Conservation (phyloP, 2,797 vertebrate genomes). For the Mionectes olivaceus region DNA sequence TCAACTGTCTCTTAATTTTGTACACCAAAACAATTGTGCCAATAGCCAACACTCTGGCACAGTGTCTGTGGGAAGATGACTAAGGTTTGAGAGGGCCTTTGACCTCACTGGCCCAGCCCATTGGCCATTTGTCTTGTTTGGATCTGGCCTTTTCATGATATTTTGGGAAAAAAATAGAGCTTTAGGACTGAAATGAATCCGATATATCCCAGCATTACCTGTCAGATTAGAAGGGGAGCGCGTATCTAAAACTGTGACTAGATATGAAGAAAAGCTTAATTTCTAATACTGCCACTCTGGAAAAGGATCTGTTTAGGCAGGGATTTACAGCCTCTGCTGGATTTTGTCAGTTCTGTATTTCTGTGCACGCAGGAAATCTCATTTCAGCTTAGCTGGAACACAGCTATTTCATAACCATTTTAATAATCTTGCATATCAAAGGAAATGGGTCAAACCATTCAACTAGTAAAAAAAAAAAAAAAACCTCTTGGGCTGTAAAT, state of each 20-base stretch:
- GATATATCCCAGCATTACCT: neutral
- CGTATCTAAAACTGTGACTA: neutral
- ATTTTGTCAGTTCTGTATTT: constrained; percentile 11
- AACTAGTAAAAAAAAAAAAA: neutral
- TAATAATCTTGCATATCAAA: constrained; percentile 45
- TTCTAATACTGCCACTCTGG: neutral
- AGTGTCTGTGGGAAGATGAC: neutral
- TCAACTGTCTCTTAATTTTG: neutral
- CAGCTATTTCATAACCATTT: constrained; percentile 39
- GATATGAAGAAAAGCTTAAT: neutral
- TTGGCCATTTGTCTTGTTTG: neutral
- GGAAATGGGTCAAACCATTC: constrained; percentile 41
- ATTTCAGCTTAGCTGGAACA: constrained; percentile 31
- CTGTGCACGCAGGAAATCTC: neutral
- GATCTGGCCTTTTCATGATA: neutral
- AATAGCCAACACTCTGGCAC: neutral
- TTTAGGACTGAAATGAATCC: neutral
- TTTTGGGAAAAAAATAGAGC: neutral
- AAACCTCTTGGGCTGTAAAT: neutral
- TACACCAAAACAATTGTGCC: neutral
- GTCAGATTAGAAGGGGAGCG: neutral
- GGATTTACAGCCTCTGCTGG: neutral
- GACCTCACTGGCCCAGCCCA: neutral
- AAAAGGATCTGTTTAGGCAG: neutral
- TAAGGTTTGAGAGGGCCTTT: neutral